These are phyloP conservation scores for Agriopis leucophaearia DNA, from an alignment of 2,888 invertebrate genomes.

Conservation along the genomic window DNA sequence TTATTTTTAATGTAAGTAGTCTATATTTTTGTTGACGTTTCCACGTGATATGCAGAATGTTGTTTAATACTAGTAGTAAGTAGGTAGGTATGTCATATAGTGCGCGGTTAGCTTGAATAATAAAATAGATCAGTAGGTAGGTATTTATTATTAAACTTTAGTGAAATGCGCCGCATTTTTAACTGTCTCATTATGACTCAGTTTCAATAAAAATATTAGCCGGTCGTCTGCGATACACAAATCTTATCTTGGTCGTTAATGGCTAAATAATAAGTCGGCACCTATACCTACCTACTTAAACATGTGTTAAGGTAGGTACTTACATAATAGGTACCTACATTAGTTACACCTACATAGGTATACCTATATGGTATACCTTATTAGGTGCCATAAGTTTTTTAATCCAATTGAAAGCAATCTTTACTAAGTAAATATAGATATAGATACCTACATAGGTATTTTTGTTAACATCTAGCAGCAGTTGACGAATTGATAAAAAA, in stretches of 20 bases:
- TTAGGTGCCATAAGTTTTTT: too few relatives aligned
- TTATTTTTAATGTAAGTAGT: neutral
- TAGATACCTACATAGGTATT: too few relatives aligned
- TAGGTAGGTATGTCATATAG: neutral
- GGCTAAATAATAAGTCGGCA: neutral
- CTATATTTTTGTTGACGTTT: conserved; percentile 4
- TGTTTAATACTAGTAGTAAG: neutral
- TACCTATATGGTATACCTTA: too few relatives aligned
- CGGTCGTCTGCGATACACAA: neutral
- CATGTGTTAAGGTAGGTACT: neutral
- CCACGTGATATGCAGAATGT: neutral
- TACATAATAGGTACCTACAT: neutral
- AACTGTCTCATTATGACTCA: neutral
- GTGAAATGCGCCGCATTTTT: neutral
- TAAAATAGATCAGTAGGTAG: neutral
- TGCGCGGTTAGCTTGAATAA: neutral
- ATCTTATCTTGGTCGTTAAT: conserved; percentile 7
- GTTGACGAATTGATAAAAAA: too few relatives aligned
- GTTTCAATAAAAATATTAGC: conserved; percentile 4
- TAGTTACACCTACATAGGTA: too few relatives aligned
- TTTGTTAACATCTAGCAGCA: too few relatives aligned
- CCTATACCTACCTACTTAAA: neutral
- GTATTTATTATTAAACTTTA: neutral
- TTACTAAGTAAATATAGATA: too few relatives aligned
- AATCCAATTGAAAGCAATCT: too few relatives aligned